Base-by-base conservation (phyloP, 2,113 vertebrate species). In the Ursus arctos region DNA sequence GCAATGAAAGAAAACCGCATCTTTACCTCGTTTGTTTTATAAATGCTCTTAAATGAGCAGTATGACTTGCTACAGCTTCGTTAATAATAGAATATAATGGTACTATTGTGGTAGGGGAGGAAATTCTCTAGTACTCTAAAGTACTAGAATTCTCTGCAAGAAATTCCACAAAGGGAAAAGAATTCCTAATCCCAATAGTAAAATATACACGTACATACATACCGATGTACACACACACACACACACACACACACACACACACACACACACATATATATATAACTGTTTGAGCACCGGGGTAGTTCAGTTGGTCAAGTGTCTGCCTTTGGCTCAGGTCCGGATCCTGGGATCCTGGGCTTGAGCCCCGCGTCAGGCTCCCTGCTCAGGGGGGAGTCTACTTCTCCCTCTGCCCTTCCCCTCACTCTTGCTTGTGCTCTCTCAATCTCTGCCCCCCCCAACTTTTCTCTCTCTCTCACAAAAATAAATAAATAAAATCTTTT, bases 1-100 rank as follows among this genome's bases (percentile, higher is more conserved):
- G 96, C 61, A 94, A 72, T 36, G 53, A 92, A 53, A 93, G 87
- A 80, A 98, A 97, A 95, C 83, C 77, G 86, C 71, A 79, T 57
- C 63, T 94, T 92, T 90, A 40, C 65, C 31, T 88, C 31, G 33
- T 83, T 79, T 53, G 67, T 69, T 92, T 94, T 95, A 96, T 90
- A 95, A 96, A 53, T 74, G 49, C 63, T 82, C 94, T 82, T 72
- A 94, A 96, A 43, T 61, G 24, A 81, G 72, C 65, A 13, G 47
- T 69, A 55, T 36, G 63, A 96, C 49, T 96, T 87, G 69, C 69
- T 72, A 67, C 15, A n/a, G 71, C 43, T 92, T 92, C n/a, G n/a
- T 90, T 83, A 94, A 81, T 53, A 85, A 71, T 77, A 61, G 57
- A 40, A 22, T 24, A 24, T n/a, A 33, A 74, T 19, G 83, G 69